Evolutionary conservation across 53 echinoderm and acorn worm genomes (phyloP).

Genomic region (Stichopus horrens): DNA sequence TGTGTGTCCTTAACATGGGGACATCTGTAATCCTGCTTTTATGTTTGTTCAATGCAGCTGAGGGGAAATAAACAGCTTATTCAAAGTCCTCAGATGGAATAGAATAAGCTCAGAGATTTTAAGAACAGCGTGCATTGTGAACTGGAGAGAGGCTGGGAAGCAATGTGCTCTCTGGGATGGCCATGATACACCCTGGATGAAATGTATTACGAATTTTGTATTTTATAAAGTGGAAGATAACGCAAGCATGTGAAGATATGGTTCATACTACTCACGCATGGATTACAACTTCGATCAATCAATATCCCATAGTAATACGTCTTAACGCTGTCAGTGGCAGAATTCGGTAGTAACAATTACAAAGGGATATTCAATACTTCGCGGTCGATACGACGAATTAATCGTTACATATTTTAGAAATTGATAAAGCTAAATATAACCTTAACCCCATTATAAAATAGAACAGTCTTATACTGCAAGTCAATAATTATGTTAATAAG

Average conservation of each 20-base stretch:
- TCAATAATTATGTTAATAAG: slow-evolving; percentile 46
- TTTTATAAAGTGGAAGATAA: background rate
- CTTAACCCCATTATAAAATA: background rate
- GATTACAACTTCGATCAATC: background rate
- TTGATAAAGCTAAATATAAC: background rate
- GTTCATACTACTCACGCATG: background rate
- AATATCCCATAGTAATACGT: no score
- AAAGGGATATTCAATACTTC: background rate
- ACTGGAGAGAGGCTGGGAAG: background rate
- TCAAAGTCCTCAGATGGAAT: background rate
- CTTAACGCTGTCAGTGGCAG: no score
- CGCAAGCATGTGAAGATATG: background rate
- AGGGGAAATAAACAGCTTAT: slow-evolving; percentile 19
- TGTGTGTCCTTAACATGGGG: slow-evolving; percentile 34
- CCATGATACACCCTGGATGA: background rate
- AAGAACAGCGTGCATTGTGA: slow-evolving; percentile 3
- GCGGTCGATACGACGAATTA: background rate
- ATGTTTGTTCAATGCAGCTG: slow-evolving; percentile 5
- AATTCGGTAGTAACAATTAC: no score
- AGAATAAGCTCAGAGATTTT: background rate
- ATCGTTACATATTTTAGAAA: background rate
- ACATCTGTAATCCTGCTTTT: slow-evolving; percentile 24
- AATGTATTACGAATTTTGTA: slow-evolving; percentile 19
- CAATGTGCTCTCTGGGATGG: background rate
- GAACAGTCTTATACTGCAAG: slow-evolving; percentile 31